Evolutionary conservation across 2,888 invertebrate species (phyloP).

Genomic region (Clunio marinus): DNA sequence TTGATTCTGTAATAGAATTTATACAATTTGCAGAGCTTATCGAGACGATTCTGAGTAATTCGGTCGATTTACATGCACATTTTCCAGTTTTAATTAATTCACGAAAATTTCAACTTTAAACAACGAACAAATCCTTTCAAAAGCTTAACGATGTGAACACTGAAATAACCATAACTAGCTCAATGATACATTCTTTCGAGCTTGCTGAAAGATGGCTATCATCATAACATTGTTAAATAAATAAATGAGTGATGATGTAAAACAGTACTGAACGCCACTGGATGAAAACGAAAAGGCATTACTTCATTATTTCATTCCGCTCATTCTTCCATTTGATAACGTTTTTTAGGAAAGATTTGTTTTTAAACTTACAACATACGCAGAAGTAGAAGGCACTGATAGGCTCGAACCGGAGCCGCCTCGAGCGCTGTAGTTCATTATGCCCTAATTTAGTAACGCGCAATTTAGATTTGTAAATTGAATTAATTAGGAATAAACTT

Average conservation of each 20-base stretch:
- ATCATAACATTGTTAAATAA: not conserved
- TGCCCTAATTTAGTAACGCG: constrained; percentile 6
- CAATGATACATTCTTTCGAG: not conserved
- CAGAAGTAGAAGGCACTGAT: constrained; percentile 74
- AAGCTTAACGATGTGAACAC: too few relatives aligned
- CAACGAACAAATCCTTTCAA: too few relatives aligned
- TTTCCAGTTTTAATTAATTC: too few relatives aligned
- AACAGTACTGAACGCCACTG: constrained; percentile 39
- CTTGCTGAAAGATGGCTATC: not conserved
- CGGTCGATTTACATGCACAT: too few relatives aligned
- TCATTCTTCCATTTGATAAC: not conserved
- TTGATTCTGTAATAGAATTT: too few relatives aligned
- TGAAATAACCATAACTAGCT: too few relatives aligned
- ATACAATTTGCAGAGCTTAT: too few relatives aligned
- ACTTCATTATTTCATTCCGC: not conserved
- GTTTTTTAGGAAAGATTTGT: constrained; percentile 17
- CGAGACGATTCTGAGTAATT: too few relatives aligned
- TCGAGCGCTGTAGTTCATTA: constrained; percentile 61
- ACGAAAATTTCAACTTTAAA: too few relatives aligned
- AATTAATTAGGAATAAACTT: too few relatives aligned
- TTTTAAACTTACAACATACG: constrained; percentile 60
- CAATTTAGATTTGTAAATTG: too few relatives aligned
- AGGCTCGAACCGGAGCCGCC: constrained; percentile 75
- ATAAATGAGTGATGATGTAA: constrained; percentile 23
- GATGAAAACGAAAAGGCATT: constrained; percentile 19